Conservation (phyloP, 2,888 invertebrate genomes). For the Orchestes rusci region DNA sequence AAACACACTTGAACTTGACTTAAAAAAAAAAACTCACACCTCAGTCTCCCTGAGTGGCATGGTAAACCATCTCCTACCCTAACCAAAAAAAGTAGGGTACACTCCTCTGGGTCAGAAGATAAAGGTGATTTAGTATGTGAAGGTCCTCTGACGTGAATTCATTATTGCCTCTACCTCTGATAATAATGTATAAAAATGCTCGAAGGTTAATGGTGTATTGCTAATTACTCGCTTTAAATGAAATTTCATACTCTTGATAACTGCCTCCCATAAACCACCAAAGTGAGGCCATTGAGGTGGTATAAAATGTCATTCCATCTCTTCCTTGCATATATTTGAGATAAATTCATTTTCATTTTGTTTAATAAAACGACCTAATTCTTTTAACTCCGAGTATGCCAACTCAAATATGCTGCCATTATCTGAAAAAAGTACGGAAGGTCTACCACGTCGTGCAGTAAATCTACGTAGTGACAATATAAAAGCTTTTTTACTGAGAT, state of each 20-base stretch:
- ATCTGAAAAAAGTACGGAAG: slow-evolving; percentile 27
- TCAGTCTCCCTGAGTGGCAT: no score
- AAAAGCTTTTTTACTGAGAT: slow-evolving; percentile 28
- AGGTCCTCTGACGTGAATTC: slow-evolving; percentile 24
- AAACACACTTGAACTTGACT: no score
- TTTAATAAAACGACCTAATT: slow-evolving; percentile 7
- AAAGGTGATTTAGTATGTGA: slow-evolving; percentile 13
- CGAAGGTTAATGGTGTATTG: no score
- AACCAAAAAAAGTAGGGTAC: no score
- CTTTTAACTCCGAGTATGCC: slow-evolving; percentile 10
- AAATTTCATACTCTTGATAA: slow-evolving; percentile 21
- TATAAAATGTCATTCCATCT: slow-evolving; percentile 26
- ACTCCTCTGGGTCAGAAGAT: slow-evolving; percentile 10
- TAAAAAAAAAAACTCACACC: no score
- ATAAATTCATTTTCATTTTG: slow-evolving; percentile 4
- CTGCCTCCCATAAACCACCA: slow-evolving; percentile 17
- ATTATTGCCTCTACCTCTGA: slow-evolving; percentile 17
- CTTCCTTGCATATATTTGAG: not conserved
- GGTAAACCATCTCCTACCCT: no score
- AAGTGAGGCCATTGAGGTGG: slow-evolving; percentile 26
- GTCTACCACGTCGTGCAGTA: slow-evolving; percentile 27
- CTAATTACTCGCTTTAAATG: no score
- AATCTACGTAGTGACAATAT: slow-evolving; percentile 29
- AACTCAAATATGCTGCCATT: slow-evolving; percentile 30
- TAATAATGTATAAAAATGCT: no score